Evolutionary conservation across 2,113 vertebrate species (phyloP), one percentile per base, ranked within the genome.

Genomic region (Gnathonemus longibarbis): DNA sequence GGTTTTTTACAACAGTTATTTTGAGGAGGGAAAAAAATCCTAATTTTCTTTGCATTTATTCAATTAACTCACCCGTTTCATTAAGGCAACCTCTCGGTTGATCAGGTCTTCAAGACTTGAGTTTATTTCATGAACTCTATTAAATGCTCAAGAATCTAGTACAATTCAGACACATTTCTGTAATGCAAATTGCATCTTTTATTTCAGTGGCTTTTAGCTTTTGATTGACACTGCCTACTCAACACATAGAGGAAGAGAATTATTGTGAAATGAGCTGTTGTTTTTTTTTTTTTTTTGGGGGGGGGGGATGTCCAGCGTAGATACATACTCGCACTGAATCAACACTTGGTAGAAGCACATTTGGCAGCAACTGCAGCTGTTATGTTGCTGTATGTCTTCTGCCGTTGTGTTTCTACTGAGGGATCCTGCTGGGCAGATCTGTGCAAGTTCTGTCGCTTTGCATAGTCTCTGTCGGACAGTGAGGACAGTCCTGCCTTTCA

Each of bases 351-450:
- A n/a, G 80, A 84, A 13, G 3, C 45, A n/a, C 83, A 48, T 84
- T 84, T 84, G 83, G 83, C 83, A 84, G 83, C 24, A 48, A 5
- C 24, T 84, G 83, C 83, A 84, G 19, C 83, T 84, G 83, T 84
- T 45, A 48, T 24, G 24, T n/a, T 48, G 83, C n/a, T 48, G 42
- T 46, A 5, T n/a, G 83, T 84, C 42, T 84, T 42, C 80, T 24
- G 15, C 13, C 31, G 0, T 77, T 80, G 21, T 48, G 19, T 8
- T 48, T n/a, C 9, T 8, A 80, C 31, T 19, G 31, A 17, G 35
- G 35, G 74, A 80, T 42, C 17, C 31, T 80, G 74, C 74, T 80
- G 70, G 70, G 31, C 70, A 39, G 31, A 39, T 35, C 35, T 39
- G 35, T 77, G 13, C 27, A 39, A 24, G 70, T 13, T 77, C 70